Conservation (phyloP, 2,888 invertebrate genomes). For the Pristionchus mayeri region DNA sequence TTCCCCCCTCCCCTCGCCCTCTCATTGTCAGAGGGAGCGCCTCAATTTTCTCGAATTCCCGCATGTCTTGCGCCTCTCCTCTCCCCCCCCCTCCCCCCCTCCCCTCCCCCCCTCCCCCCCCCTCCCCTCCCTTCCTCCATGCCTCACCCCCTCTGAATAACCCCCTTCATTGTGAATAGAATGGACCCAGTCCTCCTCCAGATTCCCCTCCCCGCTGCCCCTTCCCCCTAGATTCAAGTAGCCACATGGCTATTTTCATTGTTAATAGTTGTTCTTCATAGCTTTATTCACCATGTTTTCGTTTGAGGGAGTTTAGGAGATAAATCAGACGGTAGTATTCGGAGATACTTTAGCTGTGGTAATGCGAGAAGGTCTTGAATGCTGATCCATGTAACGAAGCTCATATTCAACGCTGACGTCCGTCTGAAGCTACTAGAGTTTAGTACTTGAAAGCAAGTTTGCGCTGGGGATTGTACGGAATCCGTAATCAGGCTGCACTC, state of each 20-base stretch:
- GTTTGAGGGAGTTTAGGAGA: no score
- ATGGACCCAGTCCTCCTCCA: conserved; percentile 14
- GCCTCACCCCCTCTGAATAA: background rate
- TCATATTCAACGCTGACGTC: background rate
- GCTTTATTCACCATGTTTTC: background rate
- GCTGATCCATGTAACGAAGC: no score
- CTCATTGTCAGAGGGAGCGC: conserved; percentile 33
- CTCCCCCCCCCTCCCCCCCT: background rate
- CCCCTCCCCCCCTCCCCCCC: background rate
- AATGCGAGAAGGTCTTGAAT: no score
- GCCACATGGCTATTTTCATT: background rate
- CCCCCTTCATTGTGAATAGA: background rate
- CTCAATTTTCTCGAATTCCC: conserved; percentile 40
- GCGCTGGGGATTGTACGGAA: background rate
- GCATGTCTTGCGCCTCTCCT: background rate
- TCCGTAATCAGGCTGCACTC: background rate
- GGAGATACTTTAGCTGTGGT: no score
- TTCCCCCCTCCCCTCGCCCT: background rate
- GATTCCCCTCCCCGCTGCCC: background rate
- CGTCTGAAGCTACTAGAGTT: background rate
- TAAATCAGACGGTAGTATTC: no score
- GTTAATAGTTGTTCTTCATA: background rate
- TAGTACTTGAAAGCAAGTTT: background rate
- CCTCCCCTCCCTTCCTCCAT: background rate
- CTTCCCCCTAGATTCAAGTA: conserved; percentile 14